Base-by-base conservation (phyloP, 2,113 vertebrate species). In the Zosterops lateralis region DNA sequence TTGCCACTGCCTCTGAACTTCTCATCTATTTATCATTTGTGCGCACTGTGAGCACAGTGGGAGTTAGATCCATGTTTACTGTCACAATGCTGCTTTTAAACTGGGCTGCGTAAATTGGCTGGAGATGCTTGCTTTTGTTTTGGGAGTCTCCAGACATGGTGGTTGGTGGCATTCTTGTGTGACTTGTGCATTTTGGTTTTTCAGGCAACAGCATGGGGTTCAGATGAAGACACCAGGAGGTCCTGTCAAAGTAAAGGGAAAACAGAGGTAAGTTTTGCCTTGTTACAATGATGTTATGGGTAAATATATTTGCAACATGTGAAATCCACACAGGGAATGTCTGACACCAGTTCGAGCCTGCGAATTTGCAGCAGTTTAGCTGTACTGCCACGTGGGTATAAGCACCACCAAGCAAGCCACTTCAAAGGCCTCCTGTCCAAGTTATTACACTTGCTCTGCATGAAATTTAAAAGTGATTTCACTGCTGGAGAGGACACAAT, bases 171-270 rank as follows among this genome's bases (percentile, higher is more conserved):
- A 77, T 70, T 72, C 34, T 92, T 25, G 12, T 60, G 51, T 95
- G 87, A 97, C 78, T 90, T 94, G 92, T 97, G 94, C 97, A 11
- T 96, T 96, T 98, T 98, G 96, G 96, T 98, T 97, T 98, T 97
- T 96, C 96, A 99, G 99, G 99, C 98, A 85, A 99, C 99, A 44
- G 99, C 99, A 96, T 99, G 99, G 99, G 98, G 98, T 94, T 99
- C 99, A 97, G 99, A 98, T 32, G 99, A 99, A 96, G 99, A 99
- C 90, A 99, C 99, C 51, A 98, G 98, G 97, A 98, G 98, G 97
- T 99, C 99, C 96, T 99, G 99, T 98, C 99, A 99, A 97, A 99
- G 99, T 98, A 99, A 99, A 98, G 99, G 99, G 95, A 99, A 99
- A 98, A 98, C 98, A 15, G 99, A 99, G 99, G 99, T 99, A 98